These are phyloP conservation scores for Frankliniella intonsa DNA, from an alignment of 2,888 invertebrate genomes.

Conservation along the genomic window DNA sequence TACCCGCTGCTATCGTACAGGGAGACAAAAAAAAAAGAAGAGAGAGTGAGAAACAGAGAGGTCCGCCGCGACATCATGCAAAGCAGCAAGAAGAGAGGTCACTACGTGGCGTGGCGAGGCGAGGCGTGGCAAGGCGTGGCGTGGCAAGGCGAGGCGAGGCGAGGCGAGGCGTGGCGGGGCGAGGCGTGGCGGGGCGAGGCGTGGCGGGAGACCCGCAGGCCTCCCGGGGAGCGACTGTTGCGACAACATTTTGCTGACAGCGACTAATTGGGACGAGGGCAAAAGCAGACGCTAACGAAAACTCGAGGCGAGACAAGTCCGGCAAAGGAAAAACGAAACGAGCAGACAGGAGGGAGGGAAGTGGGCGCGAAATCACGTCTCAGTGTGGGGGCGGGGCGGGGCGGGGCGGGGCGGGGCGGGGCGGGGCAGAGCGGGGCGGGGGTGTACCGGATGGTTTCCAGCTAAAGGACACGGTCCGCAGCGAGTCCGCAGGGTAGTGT, in stretches of 20 bases:
- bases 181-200: not conserved
- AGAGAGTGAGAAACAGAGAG: not conserved
- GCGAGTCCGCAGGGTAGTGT: too few relatives aligned
- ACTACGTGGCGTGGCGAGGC: not conserved
- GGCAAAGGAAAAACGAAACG: not conserved
- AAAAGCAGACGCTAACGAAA: not conserved
- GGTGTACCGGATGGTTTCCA: too few relatives aligned
- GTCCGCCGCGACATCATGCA: not conserved
- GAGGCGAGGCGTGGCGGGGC: not conserved
- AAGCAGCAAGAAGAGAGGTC: not conserved
- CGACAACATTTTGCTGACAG: not conserved
- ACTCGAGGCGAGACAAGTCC: not conserved
- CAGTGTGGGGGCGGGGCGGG: too few relatives aligned
- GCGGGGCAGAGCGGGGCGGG: too few relatives aligned
- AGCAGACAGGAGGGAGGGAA: not conserved
- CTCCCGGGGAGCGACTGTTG: not conserved
- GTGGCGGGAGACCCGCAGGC: not conserved
- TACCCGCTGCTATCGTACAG: too few relatives aligned
- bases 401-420: too few relatives aligned
- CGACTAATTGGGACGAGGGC: not conserved
- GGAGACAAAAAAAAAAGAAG: not conserved
- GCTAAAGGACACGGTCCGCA: too few relatives aligned
- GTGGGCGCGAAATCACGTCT: too few relatives aligned
- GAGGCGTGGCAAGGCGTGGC: not conserved
- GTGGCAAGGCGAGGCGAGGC: not conserved